A percentile compares a stretch with the other conserved stretches of the same genome.
These are phyloP conservation scores for Tupaia tana DNA, from an alignment of 2,113 vertebrate species.

Conservation along the genomic window DNA sequence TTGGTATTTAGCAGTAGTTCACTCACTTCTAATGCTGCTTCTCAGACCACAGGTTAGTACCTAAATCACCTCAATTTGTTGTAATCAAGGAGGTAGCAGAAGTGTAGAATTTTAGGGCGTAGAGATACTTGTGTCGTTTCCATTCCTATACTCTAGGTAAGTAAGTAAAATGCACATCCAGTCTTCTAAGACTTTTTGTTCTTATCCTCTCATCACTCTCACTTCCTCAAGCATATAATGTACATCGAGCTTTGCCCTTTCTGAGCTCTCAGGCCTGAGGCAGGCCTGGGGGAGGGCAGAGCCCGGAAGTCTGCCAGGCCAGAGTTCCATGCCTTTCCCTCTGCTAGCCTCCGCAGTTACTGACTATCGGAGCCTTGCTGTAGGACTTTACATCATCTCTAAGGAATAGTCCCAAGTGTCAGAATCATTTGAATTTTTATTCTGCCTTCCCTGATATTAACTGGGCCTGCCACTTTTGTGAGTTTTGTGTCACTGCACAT, in stretches of 20 bases:
- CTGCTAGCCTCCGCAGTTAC: not conserved
- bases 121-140: not conserved
- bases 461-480: conserved; percentile 3
- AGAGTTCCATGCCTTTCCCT: not conserved
- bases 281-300: not conserved
- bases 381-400: not conserved
- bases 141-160: not conserved
- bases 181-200: not conserved
- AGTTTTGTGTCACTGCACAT: not conserved
- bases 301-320: not conserved
- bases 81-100: not conserved
- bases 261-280: not conserved
- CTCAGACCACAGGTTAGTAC: not conserved
- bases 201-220: not conserved
- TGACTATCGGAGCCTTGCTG: not conserved
- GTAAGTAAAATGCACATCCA: not conserved
- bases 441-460: not conserved
- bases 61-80: not conserved
- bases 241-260: not conserved
- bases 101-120: not conserved
- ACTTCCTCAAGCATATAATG: not conserved
- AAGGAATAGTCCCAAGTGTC: not conserved
- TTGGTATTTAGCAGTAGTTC: not conserved
- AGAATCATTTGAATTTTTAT: not conserved
- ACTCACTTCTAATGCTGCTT: not conserved